phyloP scores from a whole-genome alignment of 1,140 invertebrate genomes.

The Nylanderia fulva region DNA sequence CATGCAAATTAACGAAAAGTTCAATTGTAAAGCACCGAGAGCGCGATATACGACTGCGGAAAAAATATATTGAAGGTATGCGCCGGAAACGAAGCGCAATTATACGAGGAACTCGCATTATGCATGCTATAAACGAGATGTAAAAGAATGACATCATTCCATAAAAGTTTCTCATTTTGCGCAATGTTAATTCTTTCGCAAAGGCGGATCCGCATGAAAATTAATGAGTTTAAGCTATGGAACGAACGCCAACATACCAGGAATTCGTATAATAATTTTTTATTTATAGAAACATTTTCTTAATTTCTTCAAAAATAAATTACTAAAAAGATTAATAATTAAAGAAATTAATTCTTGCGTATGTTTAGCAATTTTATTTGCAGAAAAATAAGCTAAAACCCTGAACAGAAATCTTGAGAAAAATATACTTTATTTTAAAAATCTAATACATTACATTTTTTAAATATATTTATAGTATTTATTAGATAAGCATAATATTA shows the following conservation, averaged over 20 bases:
- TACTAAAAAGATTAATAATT: neutral
- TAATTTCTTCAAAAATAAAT: neutral
- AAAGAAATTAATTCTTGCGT: too few species aligned
- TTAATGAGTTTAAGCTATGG: neutral
- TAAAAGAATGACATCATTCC: neutral
- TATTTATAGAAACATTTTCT: slow-evolving; percentile 16
- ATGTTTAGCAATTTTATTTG: slow-evolving; percentile 3
- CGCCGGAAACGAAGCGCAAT: slow-evolving; percentile 30
- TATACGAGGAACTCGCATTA: slow-evolving; percentile 3
- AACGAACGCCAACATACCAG: neutral
- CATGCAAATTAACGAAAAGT: slow-evolving; percentile 56
- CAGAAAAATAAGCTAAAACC: neutral
- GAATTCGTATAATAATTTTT: neutral
- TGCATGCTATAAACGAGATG: neutral
- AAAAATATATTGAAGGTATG: slow-evolving; percentile 28
- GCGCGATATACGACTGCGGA: neutral
- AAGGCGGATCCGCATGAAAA: neutral
- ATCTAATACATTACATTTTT: neutral
- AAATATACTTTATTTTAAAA: neutral
- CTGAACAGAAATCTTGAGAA: neutral
- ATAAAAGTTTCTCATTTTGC: neutral
- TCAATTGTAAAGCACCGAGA: slow-evolving; percentile 36
- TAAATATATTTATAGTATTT: neutral
- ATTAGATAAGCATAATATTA: neutral
- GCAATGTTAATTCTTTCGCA: neutral